A percentile compares a stretch with the other conserved stretches of the same genome.
Evolutionary conservation across 2,113 vertebrate genomes (phyloP).

Genomic region (Zootoca vivipara): DNA sequence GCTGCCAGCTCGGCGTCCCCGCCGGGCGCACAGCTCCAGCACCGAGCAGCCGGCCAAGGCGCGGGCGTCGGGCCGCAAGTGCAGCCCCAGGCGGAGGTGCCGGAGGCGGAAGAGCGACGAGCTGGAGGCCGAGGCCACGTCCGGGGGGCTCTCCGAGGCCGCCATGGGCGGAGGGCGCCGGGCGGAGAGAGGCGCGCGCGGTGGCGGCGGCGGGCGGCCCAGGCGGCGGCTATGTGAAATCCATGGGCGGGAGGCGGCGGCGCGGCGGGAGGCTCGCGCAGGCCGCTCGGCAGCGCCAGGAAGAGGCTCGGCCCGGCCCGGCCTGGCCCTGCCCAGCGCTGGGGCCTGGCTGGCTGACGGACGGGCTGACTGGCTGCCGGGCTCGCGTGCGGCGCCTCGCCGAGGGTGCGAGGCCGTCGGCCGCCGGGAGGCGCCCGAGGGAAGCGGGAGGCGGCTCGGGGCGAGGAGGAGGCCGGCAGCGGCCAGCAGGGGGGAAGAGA

Average conservation of each 20-base stretch:
- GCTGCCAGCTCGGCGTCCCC: neutral
- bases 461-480: neutral
- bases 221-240: slow-evolving; percentile 78
- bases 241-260: slow-evolving; percentile 71
- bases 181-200: slow-evolving; percentile 45
- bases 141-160: slow-evolving; percentile 64
- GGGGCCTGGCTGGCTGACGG: too few relatives aligned
- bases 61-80: slow-evolving; percentile 85
- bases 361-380: neutral
- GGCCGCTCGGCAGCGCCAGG: neutral
- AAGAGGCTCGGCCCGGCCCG: neutral
- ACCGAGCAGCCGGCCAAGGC: slow-evolving; percentile 90
- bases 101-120: slow-evolving; percentile 83
- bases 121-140: slow-evolving; percentile 90
- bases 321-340: neutral
- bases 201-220: slow-evolving; percentile 15
- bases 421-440: slow-evolving; percentile 60
- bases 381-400: neutral
- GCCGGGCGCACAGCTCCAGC: slow-evolving; percentile 79
- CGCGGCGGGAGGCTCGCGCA: neutral
- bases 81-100: slow-evolving; percentile 89
- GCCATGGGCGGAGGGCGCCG: neutral
- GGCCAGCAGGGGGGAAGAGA: slow-evolving; percentile 8
- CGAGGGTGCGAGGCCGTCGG: too few relatives aligned
- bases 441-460: slow-evolving; percentile 35